phyloP scores from a whole-genome alignment of 2,113 vertebrate species.

The Pseudopodoces humilis region DNA sequence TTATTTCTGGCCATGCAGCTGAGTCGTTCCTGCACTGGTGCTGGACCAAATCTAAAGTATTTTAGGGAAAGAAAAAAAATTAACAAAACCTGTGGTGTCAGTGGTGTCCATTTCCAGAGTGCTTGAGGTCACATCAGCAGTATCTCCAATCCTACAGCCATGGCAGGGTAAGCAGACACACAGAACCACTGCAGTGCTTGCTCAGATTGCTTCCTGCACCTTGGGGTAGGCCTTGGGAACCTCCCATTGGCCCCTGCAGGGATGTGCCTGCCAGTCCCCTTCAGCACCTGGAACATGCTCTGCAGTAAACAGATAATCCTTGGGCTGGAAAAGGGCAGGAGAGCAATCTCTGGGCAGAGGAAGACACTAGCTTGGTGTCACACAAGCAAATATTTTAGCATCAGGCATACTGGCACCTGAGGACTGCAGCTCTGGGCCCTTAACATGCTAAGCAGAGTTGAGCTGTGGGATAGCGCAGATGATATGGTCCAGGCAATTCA shows the following conservation, averaged over 20 bases:
- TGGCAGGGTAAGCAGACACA: neutral
- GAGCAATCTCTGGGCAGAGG: neutral
- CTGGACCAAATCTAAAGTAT: slow-evolving; percentile 41
- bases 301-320: neutral
- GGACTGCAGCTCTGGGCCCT: neutral
- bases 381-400: neutral
- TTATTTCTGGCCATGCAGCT: slow-evolving; percentile 87
- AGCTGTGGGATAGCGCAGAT: neutral
- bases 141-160: neutral
- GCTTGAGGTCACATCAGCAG: neutral
- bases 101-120: too few species aligned
- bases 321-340: neutral
- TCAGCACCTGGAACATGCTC: neutral
- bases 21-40: slow-evolving; percentile 70
- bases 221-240: neutral
- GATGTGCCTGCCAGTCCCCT: neutral
- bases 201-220: neutral
- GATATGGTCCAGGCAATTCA: neutral
- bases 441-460: accelerated
- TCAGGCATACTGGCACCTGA: neutral
- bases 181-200: neutral
- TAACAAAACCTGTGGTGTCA: neutral
- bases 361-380: neutral
- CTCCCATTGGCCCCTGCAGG: accelerated
- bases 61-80: neutral